Evolutionary conservation across 2,113 vertebrate species (phyloP).

Genomic region (Meles meles): DNA sequence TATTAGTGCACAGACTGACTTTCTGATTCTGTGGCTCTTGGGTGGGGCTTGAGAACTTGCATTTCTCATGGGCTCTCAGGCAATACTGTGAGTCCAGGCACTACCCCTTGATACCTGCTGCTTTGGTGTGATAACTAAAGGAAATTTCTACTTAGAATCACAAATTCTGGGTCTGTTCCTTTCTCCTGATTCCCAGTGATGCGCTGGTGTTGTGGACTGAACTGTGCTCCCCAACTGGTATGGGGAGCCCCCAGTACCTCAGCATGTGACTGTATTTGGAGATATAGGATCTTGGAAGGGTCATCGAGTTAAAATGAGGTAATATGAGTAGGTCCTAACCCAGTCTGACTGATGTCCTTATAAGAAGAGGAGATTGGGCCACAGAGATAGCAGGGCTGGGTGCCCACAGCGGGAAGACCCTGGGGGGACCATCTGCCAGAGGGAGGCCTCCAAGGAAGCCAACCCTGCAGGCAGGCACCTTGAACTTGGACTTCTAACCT

Average conservation of each 20-base stretch:
- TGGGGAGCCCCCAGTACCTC: neutral
- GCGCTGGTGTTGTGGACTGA: fast-evolving
- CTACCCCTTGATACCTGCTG: neutral
- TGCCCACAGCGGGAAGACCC: no score
- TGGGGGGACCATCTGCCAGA: fast-evolving
- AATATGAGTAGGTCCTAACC: neutral
- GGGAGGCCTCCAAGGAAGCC: neutral
- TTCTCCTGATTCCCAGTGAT: neutral
- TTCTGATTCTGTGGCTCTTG: no score
- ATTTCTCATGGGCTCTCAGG: neutral
- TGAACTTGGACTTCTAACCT: neutral
- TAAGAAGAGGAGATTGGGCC: neutral
- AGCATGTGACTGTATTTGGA: neutral
- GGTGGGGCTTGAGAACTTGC: neutral
- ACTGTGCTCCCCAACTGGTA: neutral
- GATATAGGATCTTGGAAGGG: neutral
- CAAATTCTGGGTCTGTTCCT: neutral
- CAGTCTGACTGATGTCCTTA: no score
- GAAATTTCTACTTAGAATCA: neutral
- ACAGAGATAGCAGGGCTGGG: fast-evolving
- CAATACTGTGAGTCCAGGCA: neutral
- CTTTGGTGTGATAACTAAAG: no score
- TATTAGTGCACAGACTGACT: neutral
- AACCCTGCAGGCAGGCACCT: fast-evolving
- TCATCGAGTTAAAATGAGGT: neutral